Percentiles rank a stretch among this genome's conserved stretches.
Conservation (phyloP, 2,113 vertebrate species). For the Tylochromis polylepis region DNA sequence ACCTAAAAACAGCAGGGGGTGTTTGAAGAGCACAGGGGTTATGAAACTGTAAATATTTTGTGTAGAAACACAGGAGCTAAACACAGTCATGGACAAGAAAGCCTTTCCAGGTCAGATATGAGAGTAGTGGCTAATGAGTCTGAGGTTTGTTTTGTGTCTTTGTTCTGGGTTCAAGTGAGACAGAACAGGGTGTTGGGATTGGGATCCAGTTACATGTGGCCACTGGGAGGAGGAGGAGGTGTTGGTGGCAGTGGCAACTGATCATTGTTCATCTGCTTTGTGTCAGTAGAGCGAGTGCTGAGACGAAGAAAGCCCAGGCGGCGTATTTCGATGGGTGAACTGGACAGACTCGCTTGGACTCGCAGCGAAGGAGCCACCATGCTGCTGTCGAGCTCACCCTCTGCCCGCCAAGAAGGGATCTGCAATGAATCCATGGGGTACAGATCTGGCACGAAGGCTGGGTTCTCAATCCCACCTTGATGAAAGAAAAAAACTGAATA, state of each 20-base stretch:
- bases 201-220: slow-evolving; percentile 28
- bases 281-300: slow-evolving; percentile 82
- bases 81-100: slow-evolving; percentile 4
- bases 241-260: not conserved
- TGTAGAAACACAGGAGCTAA: not conserved
- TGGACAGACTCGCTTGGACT: slow-evolving; percentile 81
- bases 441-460: slow-evolving; percentile 83
- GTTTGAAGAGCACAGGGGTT: not conserved
- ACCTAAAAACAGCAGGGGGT: not conserved
- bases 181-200: not conserved
- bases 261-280: slow-evolving; percentile 37
- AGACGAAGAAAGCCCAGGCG: slow-evolving; percentile 81
- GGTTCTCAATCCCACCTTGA: slow-evolving; percentile 87
- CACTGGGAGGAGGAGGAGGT: not conserved
- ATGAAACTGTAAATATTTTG: not conserved
- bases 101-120: slow-evolving; percentile 10
- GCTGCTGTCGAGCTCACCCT: slow-evolving; percentile 64
- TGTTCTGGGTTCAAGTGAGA: not conserved
- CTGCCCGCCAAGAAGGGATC: slow-evolving; percentile 82
- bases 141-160: not conserved
- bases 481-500: not conserved
- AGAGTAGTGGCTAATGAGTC: not conserved
- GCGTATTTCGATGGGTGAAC: slow-evolving; percentile 79
- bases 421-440: slow-evolving; percentile 60
- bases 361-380: slow-evolving; percentile 85